These are phyloP conservation scores for Apis cerana DNA, from an alignment of 1,140 invertebrate genomes.

Conservation along the genomic window DNA sequence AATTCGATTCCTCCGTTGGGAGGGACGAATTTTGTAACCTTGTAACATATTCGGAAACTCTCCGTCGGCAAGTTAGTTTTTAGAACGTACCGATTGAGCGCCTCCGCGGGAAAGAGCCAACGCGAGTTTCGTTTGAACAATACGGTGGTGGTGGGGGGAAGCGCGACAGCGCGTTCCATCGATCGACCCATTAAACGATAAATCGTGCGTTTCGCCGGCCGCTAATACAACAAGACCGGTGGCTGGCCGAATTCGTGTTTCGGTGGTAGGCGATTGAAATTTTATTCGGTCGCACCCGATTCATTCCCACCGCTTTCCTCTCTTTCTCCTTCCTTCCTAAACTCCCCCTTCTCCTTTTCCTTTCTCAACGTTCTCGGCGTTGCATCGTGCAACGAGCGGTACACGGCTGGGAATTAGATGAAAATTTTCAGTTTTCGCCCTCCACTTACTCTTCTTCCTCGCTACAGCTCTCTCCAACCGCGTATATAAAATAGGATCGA, in stretches of 20 bases:
- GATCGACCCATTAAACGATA: slow-evolving; percentile 26
- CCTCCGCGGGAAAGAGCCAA: neutral
- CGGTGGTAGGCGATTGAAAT: neutral
- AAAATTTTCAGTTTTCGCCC: slow-evolving; percentile 1
- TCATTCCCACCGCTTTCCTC: neutral
- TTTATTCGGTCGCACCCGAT: neutral
- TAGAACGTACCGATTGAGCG: too few relatives aligned
- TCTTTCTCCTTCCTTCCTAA: neutral
- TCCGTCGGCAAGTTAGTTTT: too few relatives aligned
- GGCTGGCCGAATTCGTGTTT: slow-evolving; percentile 4
- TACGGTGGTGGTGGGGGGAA: neutral
- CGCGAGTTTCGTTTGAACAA: slow-evolving; percentile 33
- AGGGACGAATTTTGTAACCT: too few relatives aligned
- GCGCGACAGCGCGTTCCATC: neutral
- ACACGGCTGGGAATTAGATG: neutral
- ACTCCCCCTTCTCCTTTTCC: neutral
- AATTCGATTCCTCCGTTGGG: too few relatives aligned
- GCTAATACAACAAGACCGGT: slow-evolving; percentile 24
- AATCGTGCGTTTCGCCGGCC: slow-evolving; percentile 8
- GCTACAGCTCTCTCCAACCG: too few relatives aligned
- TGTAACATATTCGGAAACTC: too few relatives aligned
- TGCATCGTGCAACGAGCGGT: neutral
- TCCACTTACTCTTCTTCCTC: neutral
- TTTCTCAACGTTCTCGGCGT: too few relatives aligned
- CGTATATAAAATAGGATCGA: slow-evolving; percentile 34